Conservation (phyloP, 1,140 invertebrate species). For the Aphaenogaster floridana region DNA sequence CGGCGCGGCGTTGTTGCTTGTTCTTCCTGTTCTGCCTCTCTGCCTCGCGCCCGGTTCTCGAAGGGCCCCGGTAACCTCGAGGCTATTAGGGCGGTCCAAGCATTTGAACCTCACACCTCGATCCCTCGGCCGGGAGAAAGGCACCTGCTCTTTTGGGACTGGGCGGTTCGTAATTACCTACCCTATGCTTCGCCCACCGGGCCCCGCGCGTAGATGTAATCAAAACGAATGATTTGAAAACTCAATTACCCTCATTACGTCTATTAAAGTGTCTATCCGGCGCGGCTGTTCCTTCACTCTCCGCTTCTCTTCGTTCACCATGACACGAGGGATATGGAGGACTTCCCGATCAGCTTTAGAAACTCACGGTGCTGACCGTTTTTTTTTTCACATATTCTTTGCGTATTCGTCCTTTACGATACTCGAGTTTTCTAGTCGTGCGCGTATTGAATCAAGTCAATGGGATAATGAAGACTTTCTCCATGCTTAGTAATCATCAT, state of each 20-base stretch:
- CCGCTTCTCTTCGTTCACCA: slow-evolving; percentile 28
- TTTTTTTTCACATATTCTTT: background rate
- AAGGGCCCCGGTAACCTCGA: slow-evolving; percentile 84
- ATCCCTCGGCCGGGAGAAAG: slow-evolving; percentile 84
- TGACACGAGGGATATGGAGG: slow-evolving; percentile 24
- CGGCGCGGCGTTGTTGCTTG: slow-evolving; percentile 33
- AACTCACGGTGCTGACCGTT: background rate
- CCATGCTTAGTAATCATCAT: background rate
- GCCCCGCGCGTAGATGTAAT: slow-evolving; percentile 83
- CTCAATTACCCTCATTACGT: slow-evolving; percentile 86
- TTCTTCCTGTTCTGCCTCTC: slow-evolving; percentile 51
- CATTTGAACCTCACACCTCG: slow-evolving; percentile 86
- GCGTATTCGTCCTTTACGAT: background rate
- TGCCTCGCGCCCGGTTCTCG: slow-evolving; percentile 65
- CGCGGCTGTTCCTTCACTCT: slow-evolving; percentile 41
- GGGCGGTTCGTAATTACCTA: slow-evolving; percentile 85
- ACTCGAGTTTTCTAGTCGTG: slow-evolving; percentile 20
- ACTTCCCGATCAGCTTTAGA: slow-evolving; percentile 17
- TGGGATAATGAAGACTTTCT: background rate
- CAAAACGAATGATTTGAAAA: slow-evolving; percentile 86
- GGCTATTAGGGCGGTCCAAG: slow-evolving; percentile 85
- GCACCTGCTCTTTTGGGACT: slow-evolving; percentile 86
- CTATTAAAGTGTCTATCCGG: slow-evolving; percentile 81
- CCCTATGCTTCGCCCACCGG: slow-evolving; percentile 82
- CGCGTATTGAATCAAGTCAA: no score